A percentile compares a stretch with the other conserved stretches of the same genome.
Evolutionary conservation across 53 echinoderm and acorn worm species (phyloP).

Genomic region (Paelopatides confundens): DNA sequence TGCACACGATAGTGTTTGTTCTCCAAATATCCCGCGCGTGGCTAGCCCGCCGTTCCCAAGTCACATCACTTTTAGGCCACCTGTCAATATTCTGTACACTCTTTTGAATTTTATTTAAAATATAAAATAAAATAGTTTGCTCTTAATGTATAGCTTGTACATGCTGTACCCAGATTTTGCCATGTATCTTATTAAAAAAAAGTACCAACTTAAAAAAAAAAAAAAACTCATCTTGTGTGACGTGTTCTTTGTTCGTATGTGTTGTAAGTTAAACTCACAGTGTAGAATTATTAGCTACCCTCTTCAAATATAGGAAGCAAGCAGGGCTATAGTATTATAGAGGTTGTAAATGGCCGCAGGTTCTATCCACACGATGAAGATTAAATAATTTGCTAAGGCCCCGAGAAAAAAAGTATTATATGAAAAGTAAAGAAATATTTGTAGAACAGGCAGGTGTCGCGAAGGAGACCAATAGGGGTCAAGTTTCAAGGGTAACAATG

Average conservation of each 20-base stretch:
- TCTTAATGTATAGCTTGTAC: not conserved
- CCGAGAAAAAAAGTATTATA: not conserved
- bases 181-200: not conserved
- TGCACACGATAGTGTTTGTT: constrained; percentile 41
- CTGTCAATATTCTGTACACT: not conserved
- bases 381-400: constrained; percentile 14
- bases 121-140: too few species aligned
- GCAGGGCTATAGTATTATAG: not conserved
- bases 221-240: not conserved
- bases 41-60: not conserved
- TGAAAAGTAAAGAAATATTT: not conserved
- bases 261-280: constrained; percentile 14
- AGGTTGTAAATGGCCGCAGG: constrained; percentile 18
- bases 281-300: not conserved
- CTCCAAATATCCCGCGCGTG: constrained; percentile 42
- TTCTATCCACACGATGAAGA: not conserved
- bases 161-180: constrained; percentile 36
- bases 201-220: not conserved
- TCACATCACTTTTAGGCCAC: constrained; percentile 2
- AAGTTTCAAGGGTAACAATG: constrained; percentile 7
- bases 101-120: not conserved
- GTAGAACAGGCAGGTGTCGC: constrained; percentile 21
- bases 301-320: not conserved
- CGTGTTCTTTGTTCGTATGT: not conserved
- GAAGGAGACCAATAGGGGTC: constrained; percentile 7